Conservation (phyloP, 2,888 invertebrate genomes). For the Parascotia fuliginaria region DNA sequence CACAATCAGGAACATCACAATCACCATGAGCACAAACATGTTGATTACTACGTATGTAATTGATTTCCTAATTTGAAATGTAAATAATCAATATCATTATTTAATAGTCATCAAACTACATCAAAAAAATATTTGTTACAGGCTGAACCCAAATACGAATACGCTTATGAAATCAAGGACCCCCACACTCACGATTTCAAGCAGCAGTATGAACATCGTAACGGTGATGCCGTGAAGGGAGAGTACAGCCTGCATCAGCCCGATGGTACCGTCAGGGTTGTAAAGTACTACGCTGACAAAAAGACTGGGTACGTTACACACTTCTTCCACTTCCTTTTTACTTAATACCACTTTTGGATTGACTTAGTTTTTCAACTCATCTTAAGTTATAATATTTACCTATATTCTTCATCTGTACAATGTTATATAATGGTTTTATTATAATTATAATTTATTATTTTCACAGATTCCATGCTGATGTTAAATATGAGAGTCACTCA, state of each 20-base stretch:
- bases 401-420: no score
- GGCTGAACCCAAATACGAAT: conserved; percentile 56
- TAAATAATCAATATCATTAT: not conserved
- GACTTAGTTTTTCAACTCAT: no score
- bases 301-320: conserved; percentile 47
- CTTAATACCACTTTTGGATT: no score
- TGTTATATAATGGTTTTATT: no score
- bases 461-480: no score
- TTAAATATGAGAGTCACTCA: no score
- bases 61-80: not conserved
- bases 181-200: conserved; percentile 76
- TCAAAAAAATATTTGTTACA: conserved; percentile 10
- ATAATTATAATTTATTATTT: no score
- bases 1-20: conserved; percentile 4
- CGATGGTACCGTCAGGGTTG: conserved; percentile 77
- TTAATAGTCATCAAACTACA: not conserved
- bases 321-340: no score
- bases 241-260: conserved; percentile 82
- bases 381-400: no score
- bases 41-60: conserved; percentile 48
- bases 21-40: conserved; percentile 23
- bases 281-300: conserved; percentile 75
- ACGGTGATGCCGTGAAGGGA: conserved; percentile 84
- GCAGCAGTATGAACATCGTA: conserved; percentile 72
- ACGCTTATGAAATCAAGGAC: conserved; percentile 75